Evolutionary conservation across 2,888 invertebrate species (phyloP).

Genomic region (Xestoiulus laeticollis): DNA sequence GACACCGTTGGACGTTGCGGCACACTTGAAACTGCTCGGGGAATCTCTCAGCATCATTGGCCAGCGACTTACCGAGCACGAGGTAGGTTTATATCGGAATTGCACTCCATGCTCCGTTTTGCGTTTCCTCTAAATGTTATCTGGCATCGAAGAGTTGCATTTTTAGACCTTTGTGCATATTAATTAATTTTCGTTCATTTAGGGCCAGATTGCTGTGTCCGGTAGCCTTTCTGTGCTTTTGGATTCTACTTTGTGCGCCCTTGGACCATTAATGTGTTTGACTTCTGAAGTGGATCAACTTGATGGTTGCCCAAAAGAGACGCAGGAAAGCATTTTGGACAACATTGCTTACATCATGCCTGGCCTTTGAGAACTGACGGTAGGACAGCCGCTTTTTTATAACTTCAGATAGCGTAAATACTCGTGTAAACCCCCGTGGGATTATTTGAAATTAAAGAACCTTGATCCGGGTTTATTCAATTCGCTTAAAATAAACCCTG

Average conservation of each 20-base stretch:
- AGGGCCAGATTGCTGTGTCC: slow-evolving; percentile 94
- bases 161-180: too few relatives aligned
- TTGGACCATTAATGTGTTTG: slow-evolving; percentile 87
- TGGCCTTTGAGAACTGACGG: slow-evolving; percentile 69
- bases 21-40: slow-evolving; percentile 88
- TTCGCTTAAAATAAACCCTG: too few relatives aligned
- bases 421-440: too few relatives aligned
- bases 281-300: slow-evolving; percentile 83
- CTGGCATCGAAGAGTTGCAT: too few relatives aligned
- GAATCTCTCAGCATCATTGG: slow-evolving; percentile 95
- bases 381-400: background rate
- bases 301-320: slow-evolving; percentile 71
- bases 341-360: slow-evolving; percentile 97
- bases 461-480: too few relatives aligned
- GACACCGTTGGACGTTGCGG: slow-evolving; percentile 88
- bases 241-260: slow-evolving; percentile 89
- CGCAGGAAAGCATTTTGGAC: slow-evolving; percentile 77
- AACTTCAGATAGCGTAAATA: too few relatives aligned
- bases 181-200: slow-evolving; percentile 60
- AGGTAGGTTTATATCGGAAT: slow-evolving; percentile 67
- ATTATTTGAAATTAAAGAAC: too few relatives aligned
- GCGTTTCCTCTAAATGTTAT: too few relatives aligned
- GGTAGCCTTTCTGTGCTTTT: slow-evolving; percentile 91
- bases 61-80: slow-evolving; percentile 89
- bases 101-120: too few relatives aligned